These are phyloP conservation scores for Galeruca laticollis DNA, from an alignment of 2,888 invertebrate species.

Conservation along the genomic window DNA sequence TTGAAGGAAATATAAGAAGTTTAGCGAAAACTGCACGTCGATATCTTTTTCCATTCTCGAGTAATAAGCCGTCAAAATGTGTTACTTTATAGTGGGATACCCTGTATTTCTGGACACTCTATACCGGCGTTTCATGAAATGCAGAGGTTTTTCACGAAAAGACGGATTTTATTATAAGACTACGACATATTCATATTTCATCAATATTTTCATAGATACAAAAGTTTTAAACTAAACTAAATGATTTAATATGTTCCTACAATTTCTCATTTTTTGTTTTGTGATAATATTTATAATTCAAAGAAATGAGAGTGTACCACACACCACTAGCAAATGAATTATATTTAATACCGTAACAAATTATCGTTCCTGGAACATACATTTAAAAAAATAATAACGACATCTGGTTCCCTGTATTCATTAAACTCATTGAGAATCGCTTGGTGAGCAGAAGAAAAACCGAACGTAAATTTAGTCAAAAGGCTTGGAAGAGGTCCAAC, in stretches of 20 bases:
- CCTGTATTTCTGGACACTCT: too few relatives aligned
- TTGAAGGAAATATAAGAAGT: too few relatives aligned
- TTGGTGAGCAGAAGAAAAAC: constrained; percentile 17
- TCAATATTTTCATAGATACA: too few relatives aligned
- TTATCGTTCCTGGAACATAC: constrained; percentile 19
- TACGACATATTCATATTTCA: too few relatives aligned
- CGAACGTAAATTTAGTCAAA: constrained; percentile 21
- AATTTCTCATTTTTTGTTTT: not conserved
- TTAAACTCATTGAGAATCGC: constrained; percentile 42
- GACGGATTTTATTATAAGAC: too few relatives aligned
- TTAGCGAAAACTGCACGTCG: too few relatives aligned
- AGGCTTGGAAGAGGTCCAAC: constrained; percentile 24
- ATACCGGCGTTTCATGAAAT: too few relatives aligned
- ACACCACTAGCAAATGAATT: not conserved
- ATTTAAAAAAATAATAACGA: constrained; percentile 37
- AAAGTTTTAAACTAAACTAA: too few relatives aligned
- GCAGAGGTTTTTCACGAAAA: too few relatives aligned
- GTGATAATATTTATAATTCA: not conserved
- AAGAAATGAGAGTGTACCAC: not conserved
- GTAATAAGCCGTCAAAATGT: too few relatives aligned
- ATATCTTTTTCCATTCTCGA: too few relatives aligned
- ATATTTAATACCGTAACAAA: not conserved
- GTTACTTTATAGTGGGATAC: too few relatives aligned
- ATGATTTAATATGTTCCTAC: not conserved
- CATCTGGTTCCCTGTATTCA: constrained; percentile 42